A percentile compares a stretch with the other conserved stretches of the same genome.
phyloP scores from a whole-genome alignment of 2,888 invertebrate genomes.

The Orchestes rusci region DNA sequence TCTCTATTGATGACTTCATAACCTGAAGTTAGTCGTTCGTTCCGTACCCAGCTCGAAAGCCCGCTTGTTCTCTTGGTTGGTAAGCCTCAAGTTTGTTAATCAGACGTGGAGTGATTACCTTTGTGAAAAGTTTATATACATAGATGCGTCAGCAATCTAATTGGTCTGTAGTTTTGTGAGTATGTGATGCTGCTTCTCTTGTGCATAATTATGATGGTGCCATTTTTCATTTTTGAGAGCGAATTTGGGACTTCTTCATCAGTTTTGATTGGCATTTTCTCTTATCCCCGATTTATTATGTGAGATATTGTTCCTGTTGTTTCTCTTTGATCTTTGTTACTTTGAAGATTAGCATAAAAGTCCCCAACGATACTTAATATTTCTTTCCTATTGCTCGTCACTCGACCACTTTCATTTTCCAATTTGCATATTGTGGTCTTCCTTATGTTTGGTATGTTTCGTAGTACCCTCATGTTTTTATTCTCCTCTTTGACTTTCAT shows the following conservation, averaged over 20 bases:
- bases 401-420: conserved; percentile 2
- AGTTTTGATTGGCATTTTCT: conserved; percentile 5
- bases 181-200: neutral
- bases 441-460: neutral
- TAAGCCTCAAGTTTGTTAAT: conserved; percentile 2
- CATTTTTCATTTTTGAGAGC: conserved; percentile 3
- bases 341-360: neutral
- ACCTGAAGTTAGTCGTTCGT: conserved; percentile 5
- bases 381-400: conserved; percentile 4
- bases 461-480: neutral
- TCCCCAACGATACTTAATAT: conserved; percentile 1
- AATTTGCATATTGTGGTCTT: conserved; percentile 1
- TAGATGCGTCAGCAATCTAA: conserved; percentile 1
- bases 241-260: conserved; percentile 5
- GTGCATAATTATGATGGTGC: neutral
- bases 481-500: too few relatives aligned
- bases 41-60: conserved; percentile 8
- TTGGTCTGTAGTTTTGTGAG: conserved; percentile 1
- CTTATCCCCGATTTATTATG: conserved; percentile 2
- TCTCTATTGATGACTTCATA: conserved; percentile 1
- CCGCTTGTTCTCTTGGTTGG: conserved; percentile 5
- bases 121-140: neutral
- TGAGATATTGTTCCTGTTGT: neutral
- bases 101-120: neutral
- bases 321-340: neutral